Evolutionary conservation across 2,888 invertebrate species (phyloP), one percentile per base, ranked within the genome.

Genomic region (Drosophila pseudotakahashii): DNA sequence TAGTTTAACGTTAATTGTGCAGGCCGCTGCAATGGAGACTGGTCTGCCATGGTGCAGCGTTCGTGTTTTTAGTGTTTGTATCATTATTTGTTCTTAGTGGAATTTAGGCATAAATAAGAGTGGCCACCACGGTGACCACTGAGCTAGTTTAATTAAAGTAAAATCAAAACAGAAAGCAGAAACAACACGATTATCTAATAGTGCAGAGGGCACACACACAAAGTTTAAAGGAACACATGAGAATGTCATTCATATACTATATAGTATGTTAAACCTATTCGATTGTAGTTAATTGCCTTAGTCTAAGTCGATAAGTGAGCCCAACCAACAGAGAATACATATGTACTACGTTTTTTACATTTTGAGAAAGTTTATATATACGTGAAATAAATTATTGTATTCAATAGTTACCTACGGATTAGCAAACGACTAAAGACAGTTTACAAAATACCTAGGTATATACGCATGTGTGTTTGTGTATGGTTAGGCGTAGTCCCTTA

Each of bases 291-390:
- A 73, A 72, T 72, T 66, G 63, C 47, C 57, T 36, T 60, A 69
- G 50, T 50, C 19, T 69, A 70, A 69, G 70, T 69, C 53, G 19
- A 60, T 53, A 52, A 47, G 52, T 32, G 70, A 69, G 48, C 70
- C 69, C 60, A 70, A 70, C 60, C 69, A 71, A 62, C 50, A 55
- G 36, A 73, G 47, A 51, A 69, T 58, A 70, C 60, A 61, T 75
- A 75, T 73, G 70, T 76, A 80, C 81, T 76, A 86, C 79, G 79
- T 83, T 83, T 83, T 83, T 81, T 87, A 83, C 87, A 87, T 87
- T 83, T 83, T 79, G 81, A 83, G 69, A 78, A 79, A 78, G 79
- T 83, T 83, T 83, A 84, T 87, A 83, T 42, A 36, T 48, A 37
- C 80, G 70, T 70, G 61, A 74, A 55, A 63, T 59, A 62, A 72